Percentiles rank a stretch among this genome's conserved stretches.
Evolutionary conservation across 2,797 vertebrate species (phyloP).

Genomic region (Neomorphus geoffroyi): DNA sequence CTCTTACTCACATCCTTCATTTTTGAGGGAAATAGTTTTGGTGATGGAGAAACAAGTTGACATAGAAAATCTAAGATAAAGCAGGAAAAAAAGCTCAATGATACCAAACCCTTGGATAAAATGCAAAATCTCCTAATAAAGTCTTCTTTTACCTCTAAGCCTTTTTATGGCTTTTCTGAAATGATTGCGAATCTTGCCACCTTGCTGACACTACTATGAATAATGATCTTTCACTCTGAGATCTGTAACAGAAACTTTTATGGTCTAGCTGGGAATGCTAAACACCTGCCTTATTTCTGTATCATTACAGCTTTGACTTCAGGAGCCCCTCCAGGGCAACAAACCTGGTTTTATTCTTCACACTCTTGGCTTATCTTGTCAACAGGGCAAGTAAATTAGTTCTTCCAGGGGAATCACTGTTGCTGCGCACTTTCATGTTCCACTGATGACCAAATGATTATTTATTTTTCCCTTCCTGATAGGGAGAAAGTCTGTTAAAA

Average conservation of each 20-base stretch:
- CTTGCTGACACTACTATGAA: not conserved
- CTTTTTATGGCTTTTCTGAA: constrained; percentile 7
- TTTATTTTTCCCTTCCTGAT: not conserved
- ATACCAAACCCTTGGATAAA: not conserved
- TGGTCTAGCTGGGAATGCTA: constrained; percentile 8
- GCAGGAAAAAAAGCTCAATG: not conserved
- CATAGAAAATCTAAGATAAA: not conserved
- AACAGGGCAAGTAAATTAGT: constrained; percentile 22
- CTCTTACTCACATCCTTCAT: not conserved
- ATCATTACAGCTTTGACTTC: not conserved
- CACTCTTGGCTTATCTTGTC: not conserved
- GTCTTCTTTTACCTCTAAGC: not conserved
- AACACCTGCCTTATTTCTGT: constrained; percentile 2
- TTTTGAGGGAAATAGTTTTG: not conserved
- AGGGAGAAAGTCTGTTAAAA: not conserved
- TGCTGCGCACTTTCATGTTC: not conserved
- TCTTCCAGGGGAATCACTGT: not conserved
- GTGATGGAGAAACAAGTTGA: not conserved
- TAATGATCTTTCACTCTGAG: constrained; percentile 21
- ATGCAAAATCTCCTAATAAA: not conserved
- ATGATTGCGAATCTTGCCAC: not conserved
- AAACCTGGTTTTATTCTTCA: constrained; percentile 12
- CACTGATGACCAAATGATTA: constrained; percentile 2
- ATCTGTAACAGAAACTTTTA: constrained; percentile 31
- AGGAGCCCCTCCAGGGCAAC: not conserved